Percentiles rank a stretch among this genome's conserved stretches.
phyloP scores from a whole-genome alignment of 2,888 invertebrate genomes.

The Conistra vaccinii region DNA sequence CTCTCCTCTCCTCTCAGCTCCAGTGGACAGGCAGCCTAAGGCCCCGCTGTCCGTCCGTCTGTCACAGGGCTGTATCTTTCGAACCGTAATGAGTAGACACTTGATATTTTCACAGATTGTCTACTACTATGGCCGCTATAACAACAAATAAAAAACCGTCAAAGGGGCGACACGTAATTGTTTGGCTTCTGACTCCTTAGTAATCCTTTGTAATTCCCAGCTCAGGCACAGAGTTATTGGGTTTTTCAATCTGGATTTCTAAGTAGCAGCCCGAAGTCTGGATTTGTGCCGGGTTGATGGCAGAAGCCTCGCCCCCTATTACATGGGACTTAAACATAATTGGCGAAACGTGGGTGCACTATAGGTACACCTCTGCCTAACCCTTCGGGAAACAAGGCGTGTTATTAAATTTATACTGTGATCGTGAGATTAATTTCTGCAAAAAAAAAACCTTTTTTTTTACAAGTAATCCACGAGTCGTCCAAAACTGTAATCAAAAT shows the following conservation, averaged over 20 bases:
- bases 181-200: neutral
- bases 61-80: neutral
- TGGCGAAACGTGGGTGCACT: neutral
- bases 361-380: neutral
- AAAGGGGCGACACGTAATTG: neutral
- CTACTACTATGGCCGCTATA: too few species aligned
- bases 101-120: neutral
- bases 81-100: neutral
- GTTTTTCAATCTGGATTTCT: too few species aligned
- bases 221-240: too few species aligned
- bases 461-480: neutral
- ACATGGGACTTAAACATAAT: neutral
- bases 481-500: too few species aligned
- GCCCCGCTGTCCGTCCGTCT: too few species aligned
- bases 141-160: neutral
- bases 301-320: neutral
- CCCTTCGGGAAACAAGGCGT: neutral
- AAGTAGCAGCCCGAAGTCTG: too few species aligned
- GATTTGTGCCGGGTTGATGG: neutral
- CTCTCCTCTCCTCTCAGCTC: too few species aligned
- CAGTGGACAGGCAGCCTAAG: too few species aligned
- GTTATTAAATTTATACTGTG: neutral
- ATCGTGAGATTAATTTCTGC: neutral
- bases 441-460: too few species aligned
- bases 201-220: neutral